Evolutionary conservation across 2,888 invertebrate species (phyloP), one percentile per base, ranked within the genome.

Genomic region (Hoplodrina ambigua): DNA sequence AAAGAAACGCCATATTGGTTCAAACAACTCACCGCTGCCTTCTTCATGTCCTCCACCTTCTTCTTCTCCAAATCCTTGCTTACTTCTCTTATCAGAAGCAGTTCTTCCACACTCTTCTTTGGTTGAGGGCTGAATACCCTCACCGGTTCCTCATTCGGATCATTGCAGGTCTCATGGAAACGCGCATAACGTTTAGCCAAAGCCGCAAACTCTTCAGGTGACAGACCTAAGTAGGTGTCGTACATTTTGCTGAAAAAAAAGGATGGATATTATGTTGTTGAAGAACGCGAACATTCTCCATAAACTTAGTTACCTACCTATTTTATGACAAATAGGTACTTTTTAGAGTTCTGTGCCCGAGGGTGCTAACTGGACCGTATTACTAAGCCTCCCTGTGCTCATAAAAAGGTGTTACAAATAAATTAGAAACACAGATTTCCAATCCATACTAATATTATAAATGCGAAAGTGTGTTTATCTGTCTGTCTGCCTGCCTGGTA

Each of bases 31-130:
- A 90, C 90, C 69, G 85, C 87, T 1, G 88, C 90, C 58, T 88
- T 94, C 56, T 72, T 87, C 8, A 92, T 69, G 2, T 94, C 94
- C 0, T 94, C 93, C 0, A 90, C 88, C 46, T 94, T 94, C 76
- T 94, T 94, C 62, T 64, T 76, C 85, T 93, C 92, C 62, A 95
- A 69, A 0, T 88, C 85, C 33, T 54, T 74, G 75, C 92, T 94
- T 37, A 93, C 87, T 61, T 91, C 91, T 30, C 94, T 88, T 11
- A 93, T 93, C 10, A 94, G 82, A 0, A 77, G 13, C 19, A 95
- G 53, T 54, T 93, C 93, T 0, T 87, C 82, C 0, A 90, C 0
- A 2, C 80, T 76, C 19, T 83, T 84, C n/a, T 84, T 44, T 0
- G 76, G 7, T 0, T 94, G 61, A 0, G 88, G 84, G 0, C 88